Evolutionary conservation across 1,140 invertebrate species (phyloP).

Genomic region (Hyphantria cunea): DNA sequence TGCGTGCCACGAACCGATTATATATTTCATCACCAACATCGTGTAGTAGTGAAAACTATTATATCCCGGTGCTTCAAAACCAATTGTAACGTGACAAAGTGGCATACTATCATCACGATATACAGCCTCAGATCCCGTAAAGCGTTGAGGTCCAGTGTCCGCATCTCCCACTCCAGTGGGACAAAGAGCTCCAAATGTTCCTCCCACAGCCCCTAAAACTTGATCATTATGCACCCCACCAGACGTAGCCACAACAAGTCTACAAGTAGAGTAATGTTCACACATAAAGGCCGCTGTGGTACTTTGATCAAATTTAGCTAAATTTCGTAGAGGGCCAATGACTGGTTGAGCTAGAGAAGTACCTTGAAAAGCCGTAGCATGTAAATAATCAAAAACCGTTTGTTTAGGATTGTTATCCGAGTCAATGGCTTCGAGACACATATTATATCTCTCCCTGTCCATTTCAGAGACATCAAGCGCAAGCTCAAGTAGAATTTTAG

Average conservation of each 20-base stretch:
- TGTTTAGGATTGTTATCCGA: slow-evolving; percentile 87
- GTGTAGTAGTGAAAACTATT: slow-evolving; percentile 46
- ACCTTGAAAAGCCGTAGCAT: slow-evolving; percentile 87
- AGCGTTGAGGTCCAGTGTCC: slow-evolving; percentile 44
- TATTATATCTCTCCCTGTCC: slow-evolving; percentile 85
- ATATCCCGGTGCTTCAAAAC: slow-evolving; percentile 84
- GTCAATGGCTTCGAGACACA: slow-evolving; percentile 85
- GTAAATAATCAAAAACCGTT: slow-evolving; percentile 90
- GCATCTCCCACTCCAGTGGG: slow-evolving; percentile 6
- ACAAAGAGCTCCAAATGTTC: slow-evolving; percentile 40
- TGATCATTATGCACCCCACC: slow-evolving; percentile 93
- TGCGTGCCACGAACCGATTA: slow-evolving; percentile 55
- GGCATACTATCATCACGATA: slow-evolving; percentile 88
- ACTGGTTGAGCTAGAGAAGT: slow-evolving; percentile 87
- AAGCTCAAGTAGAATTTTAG: slow-evolving; percentile 86
- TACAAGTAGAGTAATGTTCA: slow-evolving; percentile 90
- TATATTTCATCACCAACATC: slow-evolving; percentile 44
- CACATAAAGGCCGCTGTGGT: slow-evolving; percentile 90
- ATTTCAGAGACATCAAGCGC: slow-evolving; percentile 84
- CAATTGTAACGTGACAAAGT: slow-evolving; percentile 87
- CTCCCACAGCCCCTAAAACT: slow-evolving; percentile 82
- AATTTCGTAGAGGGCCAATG: slow-evolving; percentile 87
- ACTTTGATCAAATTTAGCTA: slow-evolving; percentile 83
- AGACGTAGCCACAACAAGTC: slow-evolving; percentile 94
- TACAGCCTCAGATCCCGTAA: slow-evolving; percentile 83